phyloP scores from a whole-genome alignment of 1,140 invertebrate genomes.

The Drosophila punjabiensis region DNA sequence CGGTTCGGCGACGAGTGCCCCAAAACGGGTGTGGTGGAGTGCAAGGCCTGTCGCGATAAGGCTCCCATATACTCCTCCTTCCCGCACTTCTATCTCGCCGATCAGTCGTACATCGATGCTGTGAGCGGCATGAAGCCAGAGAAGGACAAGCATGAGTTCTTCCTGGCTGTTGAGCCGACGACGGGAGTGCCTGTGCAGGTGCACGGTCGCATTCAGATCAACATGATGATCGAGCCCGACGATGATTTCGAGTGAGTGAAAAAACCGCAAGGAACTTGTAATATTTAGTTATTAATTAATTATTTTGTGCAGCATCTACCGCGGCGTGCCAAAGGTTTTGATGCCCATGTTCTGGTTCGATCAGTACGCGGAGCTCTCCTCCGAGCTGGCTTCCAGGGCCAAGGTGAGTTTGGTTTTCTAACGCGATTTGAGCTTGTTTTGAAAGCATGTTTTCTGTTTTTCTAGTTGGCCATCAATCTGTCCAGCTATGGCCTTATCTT shows the following conservation, averaged over 20 bases:
- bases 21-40: slow-evolving; percentile 88
- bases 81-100: slow-evolving; percentile 94
- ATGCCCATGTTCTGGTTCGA: slow-evolving; percentile 92
- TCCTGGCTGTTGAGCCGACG: slow-evolving; percentile 90
- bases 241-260: slow-evolving; percentile 86
- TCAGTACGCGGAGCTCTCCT: slow-evolving; percentile 88
- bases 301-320: slow-evolving; percentile 85
- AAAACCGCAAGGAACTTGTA: neutral
- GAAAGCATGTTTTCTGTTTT: neutral
- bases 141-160: slow-evolving; percentile 89
- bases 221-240: slow-evolving; percentile 88
- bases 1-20: slow-evolving; percentile 83
- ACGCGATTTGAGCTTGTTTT: no score
- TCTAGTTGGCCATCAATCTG: slow-evolving; percentile 85
- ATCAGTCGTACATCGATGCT: slow-evolving; percentile 88
- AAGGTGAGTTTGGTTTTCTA: slow-evolving; percentile 79
- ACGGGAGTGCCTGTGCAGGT: slow-evolving; percentile 90
- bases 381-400: slow-evolving; percentile 87
- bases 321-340: slow-evolving; percentile 86
- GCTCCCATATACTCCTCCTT: slow-evolving; percentile 93
- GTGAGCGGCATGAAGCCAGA: slow-evolving; percentile 91
- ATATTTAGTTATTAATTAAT: neutral
- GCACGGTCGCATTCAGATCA: slow-evolving; percentile 90
- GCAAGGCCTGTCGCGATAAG: slow-evolving; percentile 89
- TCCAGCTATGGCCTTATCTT: slow-evolving; percentile 86